Evolutionary conservation across 2,113 vertebrate species (phyloP).

Genomic region (Paraplagusia blochii): DNA sequence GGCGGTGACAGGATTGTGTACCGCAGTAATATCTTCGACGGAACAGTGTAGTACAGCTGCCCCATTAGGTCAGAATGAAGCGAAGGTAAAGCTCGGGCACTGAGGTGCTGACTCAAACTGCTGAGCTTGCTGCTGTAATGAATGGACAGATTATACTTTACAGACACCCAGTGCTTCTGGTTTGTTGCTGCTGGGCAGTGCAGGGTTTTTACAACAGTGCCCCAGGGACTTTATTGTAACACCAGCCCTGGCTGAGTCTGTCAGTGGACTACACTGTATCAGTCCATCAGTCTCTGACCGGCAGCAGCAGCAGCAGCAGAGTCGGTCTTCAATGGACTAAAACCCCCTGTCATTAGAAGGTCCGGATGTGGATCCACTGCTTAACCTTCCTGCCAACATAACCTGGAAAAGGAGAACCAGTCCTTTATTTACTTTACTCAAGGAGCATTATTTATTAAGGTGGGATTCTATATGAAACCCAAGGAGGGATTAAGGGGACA

Average conservation of each 20-base stretch:
- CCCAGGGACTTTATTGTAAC: constrained; percentile 41
- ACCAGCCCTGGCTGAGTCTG: constrained; percentile 46
- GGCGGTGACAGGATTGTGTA: constrained; percentile 2
- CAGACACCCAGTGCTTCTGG: constrained; percentile 36
- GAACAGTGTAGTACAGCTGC: constrained; percentile 21
- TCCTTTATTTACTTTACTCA: too few species aligned
- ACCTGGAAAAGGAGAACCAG: too few species aligned
- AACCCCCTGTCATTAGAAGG: neutral
- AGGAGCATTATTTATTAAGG: too few species aligned
- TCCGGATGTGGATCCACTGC: too few species aligned
- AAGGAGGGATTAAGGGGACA: too few species aligned
- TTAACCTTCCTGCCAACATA: too few species aligned
- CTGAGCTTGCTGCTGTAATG: constrained; percentile 33
- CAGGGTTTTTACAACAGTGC: constrained; percentile 38
- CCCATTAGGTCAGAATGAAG: constrained; percentile 31
- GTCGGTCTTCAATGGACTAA: neutral
- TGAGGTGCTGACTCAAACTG: constrained; percentile 37
- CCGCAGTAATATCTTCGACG: constrained; percentile 7
- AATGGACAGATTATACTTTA: constrained; percentile 37
- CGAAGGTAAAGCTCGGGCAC: constrained; percentile 17
- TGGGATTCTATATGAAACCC: too few species aligned
- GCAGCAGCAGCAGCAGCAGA: constrained; percentile 9
- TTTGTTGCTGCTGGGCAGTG: constrained; percentile 43
- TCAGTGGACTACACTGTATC: constrained; percentile 37
- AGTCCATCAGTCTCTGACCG: constrained; percentile 48